Evolutionary conservation across 2,797 vertebrate genomes (phyloP).

Genomic region (Anguilla obscura): DNA sequence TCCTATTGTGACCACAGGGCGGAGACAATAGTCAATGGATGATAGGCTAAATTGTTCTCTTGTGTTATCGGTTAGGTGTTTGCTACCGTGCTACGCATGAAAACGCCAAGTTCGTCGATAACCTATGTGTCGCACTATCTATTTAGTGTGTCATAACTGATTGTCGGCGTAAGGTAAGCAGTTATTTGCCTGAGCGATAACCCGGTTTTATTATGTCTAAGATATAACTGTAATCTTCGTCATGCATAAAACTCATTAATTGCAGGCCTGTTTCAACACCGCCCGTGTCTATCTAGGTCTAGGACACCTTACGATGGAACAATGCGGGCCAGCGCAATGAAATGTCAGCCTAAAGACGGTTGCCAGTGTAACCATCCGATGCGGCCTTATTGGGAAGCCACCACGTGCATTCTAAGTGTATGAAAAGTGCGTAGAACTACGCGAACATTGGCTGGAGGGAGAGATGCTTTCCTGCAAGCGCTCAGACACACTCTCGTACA

Average conservation of each 20-base stretch:
- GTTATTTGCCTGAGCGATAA: neutral
- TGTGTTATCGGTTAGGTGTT: neutral
- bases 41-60: neutral
- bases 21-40: constrained; percentile 20
- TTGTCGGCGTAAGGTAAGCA: neutral
- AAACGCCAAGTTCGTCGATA: neutral
- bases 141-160: neutral
- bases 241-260: neutral
- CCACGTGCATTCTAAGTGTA: neutral
- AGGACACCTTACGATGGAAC: neutral
- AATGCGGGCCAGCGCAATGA: neutral
- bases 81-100: neutral
- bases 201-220: neutral
- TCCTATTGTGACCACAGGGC: constrained; percentile 25
- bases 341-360: neutral
- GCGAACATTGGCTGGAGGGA: too few relatives aligned
- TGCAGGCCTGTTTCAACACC: neutral
- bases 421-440: too few relatives aligned
- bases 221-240: neutral
- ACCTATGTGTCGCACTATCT: neutral
- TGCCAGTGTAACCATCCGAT: neutral
- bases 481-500: too few relatives aligned
- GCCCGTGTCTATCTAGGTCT: neutral
- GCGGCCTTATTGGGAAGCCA: neutral
- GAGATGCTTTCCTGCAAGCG: too few relatives aligned